A percentile compares a stretch with the other conserved stretches of the same genome.
phyloP scores from a whole-genome alignment of 2,888 invertebrate species.

The Philereme transversata region DNA sequence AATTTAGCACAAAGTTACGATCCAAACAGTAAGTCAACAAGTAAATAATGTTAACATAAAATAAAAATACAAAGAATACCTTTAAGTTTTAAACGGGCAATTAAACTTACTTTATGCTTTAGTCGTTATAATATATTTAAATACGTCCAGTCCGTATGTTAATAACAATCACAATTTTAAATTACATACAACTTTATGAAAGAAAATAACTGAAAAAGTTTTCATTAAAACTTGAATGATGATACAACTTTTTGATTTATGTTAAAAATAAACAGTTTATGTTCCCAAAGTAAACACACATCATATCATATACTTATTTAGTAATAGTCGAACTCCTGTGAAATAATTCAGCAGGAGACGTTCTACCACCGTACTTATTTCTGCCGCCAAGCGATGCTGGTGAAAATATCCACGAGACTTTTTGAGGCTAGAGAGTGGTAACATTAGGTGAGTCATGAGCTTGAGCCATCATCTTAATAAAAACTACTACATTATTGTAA shows the following conservation, averaged over 20 bases:
- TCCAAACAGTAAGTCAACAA: constrained; percentile 2
- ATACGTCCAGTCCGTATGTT: constrained; percentile 6
- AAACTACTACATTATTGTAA: too few relatives aligned
- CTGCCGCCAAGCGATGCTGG: too few relatives aligned
- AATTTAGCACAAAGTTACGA: constrained; percentile 29
- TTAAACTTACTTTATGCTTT: not conserved
- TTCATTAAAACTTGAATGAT: not conserved
- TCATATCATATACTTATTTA: not conserved
- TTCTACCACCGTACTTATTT: too few relatives aligned
- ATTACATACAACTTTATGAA: constrained; percentile 1
- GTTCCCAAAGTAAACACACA: not conserved
- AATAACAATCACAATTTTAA: constrained; percentile 10
- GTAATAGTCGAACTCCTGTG: too few relatives aligned
- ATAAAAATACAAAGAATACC: not conserved
- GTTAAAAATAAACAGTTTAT: not conserved
- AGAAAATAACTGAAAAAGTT: constrained; percentile 12
- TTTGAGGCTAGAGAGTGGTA: too few relatives aligned
- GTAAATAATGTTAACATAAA: not conserved
- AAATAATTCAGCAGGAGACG: too few relatives aligned
- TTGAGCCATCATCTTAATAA: too few relatives aligned
- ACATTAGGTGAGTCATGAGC: too few relatives aligned
- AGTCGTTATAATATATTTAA: not conserved
- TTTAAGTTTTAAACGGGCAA: not conserved
- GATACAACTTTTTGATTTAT: too few relatives aligned
- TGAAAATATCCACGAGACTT: too few relatives aligned